phyloP scores from a whole-genome alignment of 2,888 invertebrate species.

The Hermodice carunculata region DNA sequence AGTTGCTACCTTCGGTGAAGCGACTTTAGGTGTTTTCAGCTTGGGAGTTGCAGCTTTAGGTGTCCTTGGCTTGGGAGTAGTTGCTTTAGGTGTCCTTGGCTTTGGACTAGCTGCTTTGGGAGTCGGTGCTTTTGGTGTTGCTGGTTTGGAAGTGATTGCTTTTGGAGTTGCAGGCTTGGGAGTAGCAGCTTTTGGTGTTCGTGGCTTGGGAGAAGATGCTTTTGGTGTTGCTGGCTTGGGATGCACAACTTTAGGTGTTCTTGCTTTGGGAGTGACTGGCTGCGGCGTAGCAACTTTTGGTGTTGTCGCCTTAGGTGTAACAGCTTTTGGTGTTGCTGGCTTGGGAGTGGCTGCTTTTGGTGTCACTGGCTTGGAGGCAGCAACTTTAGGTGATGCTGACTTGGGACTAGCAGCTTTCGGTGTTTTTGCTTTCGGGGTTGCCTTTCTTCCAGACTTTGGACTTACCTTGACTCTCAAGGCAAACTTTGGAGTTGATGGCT shows the following conservation, averaged over 20 bases:
- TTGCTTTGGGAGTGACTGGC: background rate
- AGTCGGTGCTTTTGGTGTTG: background rate
- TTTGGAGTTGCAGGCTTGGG: background rate
- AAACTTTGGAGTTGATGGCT: background rate
- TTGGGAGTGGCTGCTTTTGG: background rate
- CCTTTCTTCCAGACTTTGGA: background rate
- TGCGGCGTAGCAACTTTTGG: constrained; percentile 2
- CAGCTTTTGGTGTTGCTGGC: constrained; percentile 1
- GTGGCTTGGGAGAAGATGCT: background rate
- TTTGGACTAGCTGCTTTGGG: background rate
- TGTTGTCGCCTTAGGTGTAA: background rate
- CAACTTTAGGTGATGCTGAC: background rate
- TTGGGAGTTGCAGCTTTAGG: constrained; percentile 16
- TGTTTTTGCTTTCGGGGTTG: background rate
- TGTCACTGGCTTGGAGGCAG: background rate
- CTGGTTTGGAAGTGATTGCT: constrained; percentile 1
- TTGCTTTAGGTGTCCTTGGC: constrained; percentile 8
- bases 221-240: background rate
- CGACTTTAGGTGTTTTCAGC: background rate
- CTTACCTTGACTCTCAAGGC: background rate
- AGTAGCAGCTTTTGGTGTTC: background rate
- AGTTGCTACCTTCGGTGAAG: background rate
- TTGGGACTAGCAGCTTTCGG: background rate
- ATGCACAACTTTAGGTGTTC: constrained; percentile 12
- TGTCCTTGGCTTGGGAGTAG: constrained; percentile 6